These are phyloP conservation scores for Trypoxylon attenuatum DNA, from an alignment of 2,888 invertebrate species.

Conservation along the genomic window DNA sequence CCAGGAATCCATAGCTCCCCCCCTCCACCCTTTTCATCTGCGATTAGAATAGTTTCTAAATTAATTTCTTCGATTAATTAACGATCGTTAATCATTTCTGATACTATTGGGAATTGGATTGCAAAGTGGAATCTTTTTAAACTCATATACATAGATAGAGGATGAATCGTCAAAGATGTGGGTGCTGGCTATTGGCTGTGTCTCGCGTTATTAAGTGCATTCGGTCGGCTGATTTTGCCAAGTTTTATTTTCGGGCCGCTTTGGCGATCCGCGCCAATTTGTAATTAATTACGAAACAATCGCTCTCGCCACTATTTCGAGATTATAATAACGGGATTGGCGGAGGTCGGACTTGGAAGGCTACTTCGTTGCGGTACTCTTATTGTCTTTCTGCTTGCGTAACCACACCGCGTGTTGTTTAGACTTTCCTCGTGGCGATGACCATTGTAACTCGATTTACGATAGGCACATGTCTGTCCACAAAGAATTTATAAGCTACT, in stretches of 20 bases:
- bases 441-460: conserved; percentile 10
- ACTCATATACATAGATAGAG: too few species aligned
- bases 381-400: conserved; percentile 6
- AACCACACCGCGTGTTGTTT: background rate
- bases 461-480: too few species aligned
- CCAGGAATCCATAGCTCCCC: too few species aligned
- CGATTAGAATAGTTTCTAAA: too few species aligned
- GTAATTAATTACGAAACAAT: conserved; percentile 46
- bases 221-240: background rate
- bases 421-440: background rate
- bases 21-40: too few species aligned
- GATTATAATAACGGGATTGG: conserved; percentile 19
- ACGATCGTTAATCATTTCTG: too few species aligned
- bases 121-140: too few species aligned
- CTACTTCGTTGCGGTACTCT: background rate
- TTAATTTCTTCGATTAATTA: too few species aligned
- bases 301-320: conserved; percentile 25
- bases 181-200: background rate
- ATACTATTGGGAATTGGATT: too few species aligned
- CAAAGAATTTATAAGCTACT: too few species aligned
- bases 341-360: conserved; percentile 11
- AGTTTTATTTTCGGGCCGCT: conserved; percentile 28
- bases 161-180: background rate
- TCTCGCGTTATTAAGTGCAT: conserved; percentile 25
- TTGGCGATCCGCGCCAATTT: conserved; percentile 41